Conservation (phyloP, 1,140 invertebrate genomes). For the Pissodes strobi region DNA sequence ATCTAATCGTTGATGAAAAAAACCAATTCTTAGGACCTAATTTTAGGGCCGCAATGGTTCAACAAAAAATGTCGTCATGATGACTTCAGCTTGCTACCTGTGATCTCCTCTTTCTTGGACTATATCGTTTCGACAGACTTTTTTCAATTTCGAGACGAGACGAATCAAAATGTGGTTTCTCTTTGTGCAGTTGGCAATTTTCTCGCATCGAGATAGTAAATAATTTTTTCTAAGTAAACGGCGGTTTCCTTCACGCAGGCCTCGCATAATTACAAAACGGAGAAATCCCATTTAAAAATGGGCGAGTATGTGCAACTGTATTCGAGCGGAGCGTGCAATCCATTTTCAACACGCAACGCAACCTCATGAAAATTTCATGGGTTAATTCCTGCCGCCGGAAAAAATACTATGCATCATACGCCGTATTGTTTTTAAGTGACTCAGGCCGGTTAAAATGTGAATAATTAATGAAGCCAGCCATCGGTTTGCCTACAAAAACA, state of each 20-base stretch:
- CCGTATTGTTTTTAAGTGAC: slow-evolving; percentile 35
- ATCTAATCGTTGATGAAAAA: too few species aligned
- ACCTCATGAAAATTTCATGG: slow-evolving; percentile 36
- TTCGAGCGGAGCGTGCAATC: slow-evolving; percentile 19
- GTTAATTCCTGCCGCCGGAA: slow-evolving; percentile 28
- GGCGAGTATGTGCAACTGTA: slow-evolving; percentile 13
- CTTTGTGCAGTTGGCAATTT: too few species aligned
- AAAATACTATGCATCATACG: slow-evolving; percentile 30
- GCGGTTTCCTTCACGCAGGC: slow-evolving; percentile 2
- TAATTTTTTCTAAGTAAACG: not conserved
- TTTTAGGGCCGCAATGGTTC: too few species aligned
- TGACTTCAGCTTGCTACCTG: too few species aligned
- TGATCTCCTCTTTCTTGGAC: too few species aligned
- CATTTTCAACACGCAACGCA: slow-evolving; percentile 30
- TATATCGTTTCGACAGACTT: too few species aligned
- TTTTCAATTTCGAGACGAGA: too few species aligned
- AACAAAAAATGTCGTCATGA: too few species aligned
- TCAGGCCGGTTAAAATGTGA: slow-evolving; percentile 33
- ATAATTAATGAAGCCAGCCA: slow-evolving; percentile 32
- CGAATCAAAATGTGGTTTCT: too few species aligned
- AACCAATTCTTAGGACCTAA: too few species aligned
- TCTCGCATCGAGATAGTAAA: too few species aligned
- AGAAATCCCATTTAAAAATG: slow-evolving; percentile 23
- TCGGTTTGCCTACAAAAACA: slow-evolving; percentile 15
- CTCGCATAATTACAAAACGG: slow-evolving; percentile 15